Evolutionary conservation across 2,888 invertebrate species (phyloP), one percentile per base, ranked within the genome.

Genomic region (Catocala sponsa): DNA sequence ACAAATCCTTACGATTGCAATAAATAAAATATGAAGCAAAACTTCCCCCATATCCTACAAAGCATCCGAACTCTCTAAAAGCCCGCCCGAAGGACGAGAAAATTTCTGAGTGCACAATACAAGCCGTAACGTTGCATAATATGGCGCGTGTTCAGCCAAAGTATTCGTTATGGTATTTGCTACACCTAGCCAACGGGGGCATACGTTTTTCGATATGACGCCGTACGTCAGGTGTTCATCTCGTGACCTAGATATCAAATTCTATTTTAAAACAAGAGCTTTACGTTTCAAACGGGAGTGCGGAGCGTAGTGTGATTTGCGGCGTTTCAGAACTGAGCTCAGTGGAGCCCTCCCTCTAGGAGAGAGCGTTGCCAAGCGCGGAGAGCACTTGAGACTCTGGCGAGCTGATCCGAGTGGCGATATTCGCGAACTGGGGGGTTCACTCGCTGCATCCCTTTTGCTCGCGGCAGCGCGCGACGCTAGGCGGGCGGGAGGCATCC

Each of bases 151-250:
- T 91, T 91, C 91, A 90, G 89, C 92, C 90, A 92, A 94, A 94
- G 90, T 94, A 93, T 94, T 94, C 94, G 92, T 92, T 93, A 93
- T 92, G 93, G 93, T 91, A 93, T 94, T 94, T 92, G 92, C 90
- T 92, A 91, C 92, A 93, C 92, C 92, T 91, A 92, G 92, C 92
- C 91, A 92, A 91, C 91, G 85, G 87, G 89, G 89, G 92, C 94
- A 93, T 94, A 94, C 90, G 93, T 92, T 92, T 89, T 91, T 88
- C 89, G 85, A 92, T 91, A 92, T 94, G 92, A 93, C 88, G 92
- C 89, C 89, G 88, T 91, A 92, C 91, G 94, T 93, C 94, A 94
- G 94, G 94, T 94, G 94, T 94, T 92, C 92, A 91, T 93, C 91
- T 87, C 83, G 59, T 73, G 74, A 78, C 76, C 73, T 66, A 68